These are phyloP conservation scores for Clunio marinus DNA, from an alignment of 2,888 invertebrate species.

Conservation along the genomic window DNA sequence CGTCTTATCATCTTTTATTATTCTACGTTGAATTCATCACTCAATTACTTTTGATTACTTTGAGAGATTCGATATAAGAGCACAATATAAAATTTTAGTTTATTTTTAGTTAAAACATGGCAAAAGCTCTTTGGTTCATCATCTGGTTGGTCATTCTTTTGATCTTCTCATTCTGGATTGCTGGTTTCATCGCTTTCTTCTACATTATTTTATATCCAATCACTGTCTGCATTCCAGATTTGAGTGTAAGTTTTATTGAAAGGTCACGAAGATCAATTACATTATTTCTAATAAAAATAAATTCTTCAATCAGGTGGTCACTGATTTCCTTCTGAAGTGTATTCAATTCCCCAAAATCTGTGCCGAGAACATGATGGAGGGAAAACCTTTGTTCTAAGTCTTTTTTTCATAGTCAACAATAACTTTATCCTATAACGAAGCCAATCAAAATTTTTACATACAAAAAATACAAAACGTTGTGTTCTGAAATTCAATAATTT, in stretches of 20 bases:
- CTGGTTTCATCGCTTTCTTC: constrained; percentile 62
- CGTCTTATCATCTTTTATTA: too few relatives aligned
- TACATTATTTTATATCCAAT: constrained; percentile 66
- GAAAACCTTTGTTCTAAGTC: constrained; percentile 53
- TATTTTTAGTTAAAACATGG: neutral
- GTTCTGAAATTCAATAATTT: too few relatives aligned
- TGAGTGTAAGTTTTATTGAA: constrained; percentile 57
- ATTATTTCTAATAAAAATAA: too few relatives aligned
- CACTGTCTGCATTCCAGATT: constrained; percentile 63
- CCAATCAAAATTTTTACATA: neutral
- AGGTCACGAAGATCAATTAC: neutral
- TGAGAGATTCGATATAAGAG: too few relatives aligned
- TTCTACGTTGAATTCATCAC: too few relatives aligned
- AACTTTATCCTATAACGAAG: neutral
- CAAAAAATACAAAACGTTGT: too few relatives aligned
- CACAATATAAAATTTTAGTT: too few relatives aligned
- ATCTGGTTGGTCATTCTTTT: constrained; percentile 68
- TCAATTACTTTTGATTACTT: too few relatives aligned
- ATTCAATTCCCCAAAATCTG: constrained; percentile 69
- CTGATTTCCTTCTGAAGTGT: constrained; percentile 63
- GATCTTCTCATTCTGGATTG: constrained; percentile 63
- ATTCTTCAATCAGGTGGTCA: constrained; percentile 54
- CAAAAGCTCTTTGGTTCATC: constrained; percentile 63
- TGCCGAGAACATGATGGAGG: constrained; percentile 65
- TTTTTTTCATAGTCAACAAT: too few relatives aligned